Conservation (phyloP, 2,113 vertebrate genomes). For the Marcusenius ussheri region DNA sequence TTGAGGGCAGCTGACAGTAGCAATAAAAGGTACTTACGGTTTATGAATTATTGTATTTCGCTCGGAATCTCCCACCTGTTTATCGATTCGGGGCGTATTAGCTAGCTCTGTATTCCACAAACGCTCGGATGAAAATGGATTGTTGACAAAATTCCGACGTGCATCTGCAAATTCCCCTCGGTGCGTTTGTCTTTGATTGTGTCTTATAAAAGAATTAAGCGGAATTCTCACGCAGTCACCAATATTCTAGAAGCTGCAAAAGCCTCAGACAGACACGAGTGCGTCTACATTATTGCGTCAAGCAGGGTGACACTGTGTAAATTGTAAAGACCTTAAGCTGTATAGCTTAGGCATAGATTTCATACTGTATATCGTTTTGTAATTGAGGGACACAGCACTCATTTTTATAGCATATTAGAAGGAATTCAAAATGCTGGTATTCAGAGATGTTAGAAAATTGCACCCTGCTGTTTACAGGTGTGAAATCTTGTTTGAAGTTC, state of each 20-base stretch:
- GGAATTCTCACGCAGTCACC: neutral
- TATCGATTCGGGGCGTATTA: neutral
- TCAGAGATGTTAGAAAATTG: neutral
- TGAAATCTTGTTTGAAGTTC: neutral
- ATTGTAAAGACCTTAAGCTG: neutral
- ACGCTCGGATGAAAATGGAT: neutral
- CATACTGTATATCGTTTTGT: neutral
- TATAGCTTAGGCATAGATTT: neutral
- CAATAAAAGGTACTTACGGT: constrained; percentile 7
- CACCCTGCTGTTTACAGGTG: neutral
- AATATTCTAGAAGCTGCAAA: neutral
- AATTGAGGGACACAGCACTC: neutral
- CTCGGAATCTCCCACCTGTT: constrained; percentile 4
- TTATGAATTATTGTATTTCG: constrained; percentile 3
- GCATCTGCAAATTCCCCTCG: neutral
- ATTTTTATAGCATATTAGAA: neutral
- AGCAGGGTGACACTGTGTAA: neutral
- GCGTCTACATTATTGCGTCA: neutral
- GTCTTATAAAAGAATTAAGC: neutral
- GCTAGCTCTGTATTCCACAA: neutral
- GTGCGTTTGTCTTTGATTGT: neutral
- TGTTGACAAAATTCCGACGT: constrained; percentile 6
- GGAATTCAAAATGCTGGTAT: neutral
- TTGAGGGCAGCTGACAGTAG: constrained; percentile 13
- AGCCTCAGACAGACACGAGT: neutral